Evolutionary conservation across 2,797 vertebrate species (phyloP).

Genomic region (Hydrocynus forskahlii): DNA sequence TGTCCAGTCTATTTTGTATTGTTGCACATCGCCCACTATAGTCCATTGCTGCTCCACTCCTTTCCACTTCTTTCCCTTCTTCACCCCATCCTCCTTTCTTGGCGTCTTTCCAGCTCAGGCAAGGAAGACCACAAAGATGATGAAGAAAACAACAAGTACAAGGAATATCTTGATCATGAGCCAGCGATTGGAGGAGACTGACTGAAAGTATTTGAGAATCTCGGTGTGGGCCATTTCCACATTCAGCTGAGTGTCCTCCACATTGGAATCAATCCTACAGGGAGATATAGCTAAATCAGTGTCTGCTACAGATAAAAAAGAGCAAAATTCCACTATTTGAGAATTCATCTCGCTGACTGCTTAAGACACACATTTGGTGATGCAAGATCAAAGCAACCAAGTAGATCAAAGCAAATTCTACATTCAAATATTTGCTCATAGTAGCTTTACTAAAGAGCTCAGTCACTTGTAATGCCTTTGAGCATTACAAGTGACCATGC

Average conservation of each 20-base stretch:
- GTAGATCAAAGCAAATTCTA: not conserved
- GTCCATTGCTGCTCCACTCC: conserved; percentile 43
- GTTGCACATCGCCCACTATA: conserved; percentile 63
- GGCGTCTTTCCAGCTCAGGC: conserved; percentile 76
- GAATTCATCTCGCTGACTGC: not conserved
- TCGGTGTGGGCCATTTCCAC: conserved; percentile 91
- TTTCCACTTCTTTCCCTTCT: conserved; percentile 46
- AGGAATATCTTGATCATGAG: conserved; percentile 98
- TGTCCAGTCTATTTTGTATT: conserved; percentile 36
- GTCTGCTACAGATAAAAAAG: not conserved
- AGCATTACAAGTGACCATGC: not conserved
- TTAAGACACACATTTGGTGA: not conserved
- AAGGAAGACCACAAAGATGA: conserved; percentile 96
- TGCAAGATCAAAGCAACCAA: not conserved
- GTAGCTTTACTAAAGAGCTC: not conserved
- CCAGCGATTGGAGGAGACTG: conserved; percentile 95
- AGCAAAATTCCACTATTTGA: not conserved
- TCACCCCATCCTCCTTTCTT: conserved; percentile 24
- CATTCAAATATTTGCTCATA: not conserved
- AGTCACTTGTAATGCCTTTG: not conserved
- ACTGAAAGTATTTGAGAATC: conserved; percentile 98
- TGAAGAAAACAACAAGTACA: conserved; percentile 93
- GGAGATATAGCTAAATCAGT: not conserved
- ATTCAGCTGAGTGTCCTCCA: conserved; percentile 91
- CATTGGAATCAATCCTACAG: conserved; percentile 89